These are phyloP conservation scores for Clavelina lepadiformis DNA, from an alignment of 23 tunicate species.

Conservation along the genomic window DNA sequence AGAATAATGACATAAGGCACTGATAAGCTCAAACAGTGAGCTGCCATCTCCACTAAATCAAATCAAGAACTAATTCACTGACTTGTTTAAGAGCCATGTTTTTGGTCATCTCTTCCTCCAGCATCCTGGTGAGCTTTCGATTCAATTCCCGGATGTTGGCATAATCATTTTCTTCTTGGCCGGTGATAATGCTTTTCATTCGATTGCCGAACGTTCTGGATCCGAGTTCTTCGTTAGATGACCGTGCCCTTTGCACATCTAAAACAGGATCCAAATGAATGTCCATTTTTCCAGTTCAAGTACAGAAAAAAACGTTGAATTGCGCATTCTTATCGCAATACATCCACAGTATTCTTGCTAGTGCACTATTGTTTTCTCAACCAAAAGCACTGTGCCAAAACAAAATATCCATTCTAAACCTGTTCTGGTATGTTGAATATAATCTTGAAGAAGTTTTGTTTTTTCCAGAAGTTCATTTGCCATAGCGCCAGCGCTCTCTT, in stretches of 20 bases:
- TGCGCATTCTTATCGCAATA: no score
- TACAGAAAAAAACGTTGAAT: no score
- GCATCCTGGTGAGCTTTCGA: conserved; percentile 81
- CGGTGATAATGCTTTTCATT: conserved; percentile 63
- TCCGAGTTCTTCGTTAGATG: conserved; percentile 43
- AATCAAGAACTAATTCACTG: no score
- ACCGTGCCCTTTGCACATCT: conserved; percentile 31
- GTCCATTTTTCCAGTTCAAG: no score
- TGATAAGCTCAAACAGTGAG: no score
- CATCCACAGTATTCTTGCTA: no score
- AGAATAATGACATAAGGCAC: no score
- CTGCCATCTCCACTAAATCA: no score
- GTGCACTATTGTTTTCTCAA: no score
- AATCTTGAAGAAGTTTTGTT: conserved; percentile 62
- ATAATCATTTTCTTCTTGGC: conserved; percentile 74
- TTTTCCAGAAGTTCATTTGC: conserved; percentile 88
- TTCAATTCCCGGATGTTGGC: conserved; percentile 76
- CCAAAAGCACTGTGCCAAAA: no score
- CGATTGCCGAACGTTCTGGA: conserved; percentile 40
- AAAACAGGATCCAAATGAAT: not conserved
- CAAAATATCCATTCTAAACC: conserved; percentile 15
- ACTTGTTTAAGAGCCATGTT: conserved; percentile 73
- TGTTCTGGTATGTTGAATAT: conserved; percentile 76
- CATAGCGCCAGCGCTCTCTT: conserved; percentile 83
- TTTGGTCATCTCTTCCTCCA: conserved; percentile 95